These are phyloP conservation scores for Arrhopalites spinosus DNA, from an alignment of 2,888 invertebrate species.

Conservation along the genomic window DNA sequence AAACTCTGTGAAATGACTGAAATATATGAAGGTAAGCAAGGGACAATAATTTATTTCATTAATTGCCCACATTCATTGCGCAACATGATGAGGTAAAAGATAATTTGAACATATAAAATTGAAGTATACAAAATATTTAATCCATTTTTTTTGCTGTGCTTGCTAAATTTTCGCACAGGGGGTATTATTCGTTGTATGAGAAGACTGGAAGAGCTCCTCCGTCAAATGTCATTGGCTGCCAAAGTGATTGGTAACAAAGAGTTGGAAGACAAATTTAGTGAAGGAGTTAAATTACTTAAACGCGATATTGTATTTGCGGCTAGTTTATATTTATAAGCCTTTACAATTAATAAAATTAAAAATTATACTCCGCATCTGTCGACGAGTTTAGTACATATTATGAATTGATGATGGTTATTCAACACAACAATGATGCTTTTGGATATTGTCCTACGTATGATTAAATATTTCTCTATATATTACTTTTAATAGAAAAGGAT, in stretches of 20 bases:
- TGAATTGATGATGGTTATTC: no score
- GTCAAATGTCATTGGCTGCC: conserved; percentile 94
- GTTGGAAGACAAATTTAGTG: conserved; percentile 92
- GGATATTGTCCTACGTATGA: no score
- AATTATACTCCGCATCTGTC: no score
- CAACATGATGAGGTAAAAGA: no score
- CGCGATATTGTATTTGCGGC: conserved; percentile 99
- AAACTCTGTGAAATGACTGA: conserved; percentile 95
- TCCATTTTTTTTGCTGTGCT: no score
- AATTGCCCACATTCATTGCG: not conserved
- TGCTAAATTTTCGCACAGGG: conserved; percentile 64
- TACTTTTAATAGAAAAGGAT: no score
- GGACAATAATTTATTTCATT: not conserved
- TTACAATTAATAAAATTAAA: not conserved
- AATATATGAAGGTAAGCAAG: conserved; percentile 81
- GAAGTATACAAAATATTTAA: no score
- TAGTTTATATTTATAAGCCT: conserved; percentile 82
- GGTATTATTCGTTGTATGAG: conserved; percentile 91
- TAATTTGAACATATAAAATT: no score
- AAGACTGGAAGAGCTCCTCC: conserved; percentile 89
- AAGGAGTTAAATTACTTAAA: conserved; percentile 88
- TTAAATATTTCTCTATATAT: no score
- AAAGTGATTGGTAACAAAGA: conserved; percentile 96
- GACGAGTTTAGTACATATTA: no score
- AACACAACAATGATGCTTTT: no score